Evolutionary conservation across 2,888 invertebrate genomes (phyloP), one percentile per base, ranked within the genome.

Genomic region (Metacarcinus magister): DNA sequence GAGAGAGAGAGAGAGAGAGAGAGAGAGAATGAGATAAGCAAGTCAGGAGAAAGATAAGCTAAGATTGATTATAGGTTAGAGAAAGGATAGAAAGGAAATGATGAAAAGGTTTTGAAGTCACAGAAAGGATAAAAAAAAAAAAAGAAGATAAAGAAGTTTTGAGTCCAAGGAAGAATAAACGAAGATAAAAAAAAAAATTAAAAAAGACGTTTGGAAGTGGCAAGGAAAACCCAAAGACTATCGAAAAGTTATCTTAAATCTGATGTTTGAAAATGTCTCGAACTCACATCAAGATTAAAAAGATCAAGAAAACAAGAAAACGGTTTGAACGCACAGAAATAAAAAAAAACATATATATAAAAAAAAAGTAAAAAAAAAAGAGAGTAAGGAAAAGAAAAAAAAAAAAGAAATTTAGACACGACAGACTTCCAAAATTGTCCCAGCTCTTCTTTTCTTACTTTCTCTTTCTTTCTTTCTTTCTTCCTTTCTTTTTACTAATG

Each of bases 401-500:
- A 60, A 60, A 60, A 60, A 60, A 60, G 2, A 60, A 16, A 10
- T 16, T 2, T 2, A 60, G 16, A 60, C 23, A 19, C 67, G n/a
- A 67, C 0, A 67, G 23, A 5, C 19, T 67, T 67, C n/a, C 4
- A 67, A 23, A 23, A 23, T 54, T 54, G 8, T 7, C 54, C 16
- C 10, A 54, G 10, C 5, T 54, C 54, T 54, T 46, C 5, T 67
- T 23, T 67, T 48, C 48, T 48, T 48, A 48, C 48, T 48, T 13
- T 48, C n/a, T n/a, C n/a, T n/a, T n/a, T n/a, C n/a, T 67, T 67
- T 16, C 5, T 67, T 23, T 67, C 67, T 67, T 67, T 23, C 67
- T 67, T 67, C 67, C 67, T 67, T 67, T 67, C 67, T 67, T 67
- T 67, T 67, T 67, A 67, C 67, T 67, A 67, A 67, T 67, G 67